Evolutionary conservation across 2,113 vertebrate genomes (phyloP).

Genomic region (Glaucidium brasilianum): DNA sequence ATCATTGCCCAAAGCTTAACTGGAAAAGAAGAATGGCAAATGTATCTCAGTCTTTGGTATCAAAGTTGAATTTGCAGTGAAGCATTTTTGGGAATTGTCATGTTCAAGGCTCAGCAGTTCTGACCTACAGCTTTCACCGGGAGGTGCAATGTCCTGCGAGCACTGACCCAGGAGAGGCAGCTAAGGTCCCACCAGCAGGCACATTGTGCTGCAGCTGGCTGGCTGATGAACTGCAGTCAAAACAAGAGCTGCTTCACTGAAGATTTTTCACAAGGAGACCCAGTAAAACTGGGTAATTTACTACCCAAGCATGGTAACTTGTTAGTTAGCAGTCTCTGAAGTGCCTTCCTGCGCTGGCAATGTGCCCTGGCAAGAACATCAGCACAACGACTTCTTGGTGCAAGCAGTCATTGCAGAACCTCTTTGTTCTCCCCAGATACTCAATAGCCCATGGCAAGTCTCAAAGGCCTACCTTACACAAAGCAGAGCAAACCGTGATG

Average conservation of each 20-base stretch:
- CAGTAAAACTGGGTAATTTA: neutral
- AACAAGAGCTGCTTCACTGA: neutral
- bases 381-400: accelerated
- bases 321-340: neutral
- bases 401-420: neutral
- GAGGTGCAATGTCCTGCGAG: accelerated
- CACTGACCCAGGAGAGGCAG: neutral
- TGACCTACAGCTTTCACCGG: neutral
- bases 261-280: neutral
- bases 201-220: neutral
- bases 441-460: neutral
- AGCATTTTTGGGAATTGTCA: neutral
- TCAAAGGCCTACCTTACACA: neutral
- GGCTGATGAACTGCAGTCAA: accelerated
- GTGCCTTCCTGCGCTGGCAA: neutral
- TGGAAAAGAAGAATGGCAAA: neutral
- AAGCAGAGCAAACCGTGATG: neutral
- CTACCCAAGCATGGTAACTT: neutral
- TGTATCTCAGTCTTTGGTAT: neutral
- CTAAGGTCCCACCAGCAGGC: neutral
- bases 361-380: neutral
- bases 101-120: neutral
- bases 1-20: neutral
- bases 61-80: neutral
- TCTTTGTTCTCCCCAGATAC: neutral